Evolutionary conservation across 2,113 vertebrate genomes (phyloP).

Genomic region (Channa maculata): DNA sequence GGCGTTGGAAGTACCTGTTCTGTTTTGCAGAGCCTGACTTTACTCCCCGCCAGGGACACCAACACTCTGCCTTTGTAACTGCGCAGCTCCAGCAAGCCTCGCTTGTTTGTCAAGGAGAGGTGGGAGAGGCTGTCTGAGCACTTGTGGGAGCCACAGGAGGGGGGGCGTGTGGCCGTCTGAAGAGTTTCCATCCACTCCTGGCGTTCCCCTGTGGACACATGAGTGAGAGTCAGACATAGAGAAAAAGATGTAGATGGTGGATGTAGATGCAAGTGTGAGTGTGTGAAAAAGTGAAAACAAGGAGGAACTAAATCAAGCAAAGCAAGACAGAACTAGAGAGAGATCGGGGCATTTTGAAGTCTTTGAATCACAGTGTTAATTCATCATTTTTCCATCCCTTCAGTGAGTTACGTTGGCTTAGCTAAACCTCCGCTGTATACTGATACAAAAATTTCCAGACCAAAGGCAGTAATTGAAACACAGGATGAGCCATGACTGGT

Average conservation of each 20-base stretch:
- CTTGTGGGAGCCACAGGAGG: slow-evolving; percentile 76
- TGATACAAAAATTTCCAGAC: slow-evolving; percentile 39
- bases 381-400: slow-evolving; percentile 56
- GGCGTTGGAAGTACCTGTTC: slow-evolving; percentile 89
- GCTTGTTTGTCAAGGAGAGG: slow-evolving; percentile 84
- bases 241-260: slow-evolving; percentile 23
- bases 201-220: slow-evolving; percentile 87
- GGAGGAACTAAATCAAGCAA: slow-evolving; percentile 21
- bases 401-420: slow-evolving; percentile 10
- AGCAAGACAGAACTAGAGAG: slow-evolving; percentile 27
- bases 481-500: slow-evolving; percentile 44
- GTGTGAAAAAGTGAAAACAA: slow-evolving; percentile 17
- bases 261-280: slow-evolving; percentile 39
- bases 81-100: slow-evolving; percentile 91
- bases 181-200: slow-evolving; percentile 92
- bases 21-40: slow-evolving; percentile 95
- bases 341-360: slow-evolving; percentile 45
- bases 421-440: slow-evolving; percentile 33
- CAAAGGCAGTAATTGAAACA: slow-evolving; percentile 51
- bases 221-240: slow-evolving; percentile 52
- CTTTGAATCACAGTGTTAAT: slow-evolving; percentile 57
- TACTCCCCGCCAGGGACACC: slow-evolving; percentile 90
- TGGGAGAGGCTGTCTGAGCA: slow-evolving; percentile 59
- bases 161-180: slow-evolving; percentile 83
- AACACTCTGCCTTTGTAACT: slow-evolving; percentile 95